Evolutionary conservation across 2,113 vertebrate genomes (phyloP).

Genomic region (Anolis carolinensis): DNA sequence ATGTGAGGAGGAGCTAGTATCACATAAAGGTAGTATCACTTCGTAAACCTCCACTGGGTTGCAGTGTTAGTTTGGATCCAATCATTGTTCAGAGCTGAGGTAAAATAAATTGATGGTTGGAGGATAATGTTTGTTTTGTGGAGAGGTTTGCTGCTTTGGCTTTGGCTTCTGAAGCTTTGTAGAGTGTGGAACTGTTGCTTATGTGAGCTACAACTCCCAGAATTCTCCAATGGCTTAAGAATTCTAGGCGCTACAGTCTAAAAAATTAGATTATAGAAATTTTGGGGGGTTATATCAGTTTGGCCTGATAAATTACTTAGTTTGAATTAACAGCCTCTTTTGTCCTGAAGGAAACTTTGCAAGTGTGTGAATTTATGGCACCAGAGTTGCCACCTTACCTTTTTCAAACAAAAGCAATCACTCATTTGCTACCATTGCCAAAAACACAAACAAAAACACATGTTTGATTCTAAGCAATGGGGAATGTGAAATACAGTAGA

Average conservation of each 20-base stretch:
- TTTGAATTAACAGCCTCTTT: neutral
- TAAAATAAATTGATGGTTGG: neutral
- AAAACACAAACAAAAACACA: neutral
- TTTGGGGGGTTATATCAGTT: neutral
- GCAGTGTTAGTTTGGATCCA: neutral
- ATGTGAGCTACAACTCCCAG: too few species aligned
- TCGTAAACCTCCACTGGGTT: neutral
- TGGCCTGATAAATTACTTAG: neutral
- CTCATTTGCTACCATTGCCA: neutral
- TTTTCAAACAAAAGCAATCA: conserved; percentile 28
- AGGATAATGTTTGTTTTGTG: too few species aligned
- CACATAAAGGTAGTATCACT: neutral
- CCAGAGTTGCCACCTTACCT: neutral
- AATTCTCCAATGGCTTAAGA: too few species aligned
- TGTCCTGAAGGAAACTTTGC: neutral
- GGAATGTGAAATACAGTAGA: too few species aligned
- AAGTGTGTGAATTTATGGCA: neutral
- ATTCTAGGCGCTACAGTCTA: too few species aligned
- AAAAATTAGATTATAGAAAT: neutral
- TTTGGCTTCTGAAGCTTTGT: neutral
- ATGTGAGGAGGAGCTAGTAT: too few species aligned
- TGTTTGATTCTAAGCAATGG: neutral
- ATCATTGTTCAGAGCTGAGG: neutral
- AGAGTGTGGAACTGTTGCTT: neutral
- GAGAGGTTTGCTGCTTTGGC: too few species aligned